Evolutionary conservation across 1,140 invertebrate species (phyloP).

Genomic region (Choristoneura fumiferana): DNA sequence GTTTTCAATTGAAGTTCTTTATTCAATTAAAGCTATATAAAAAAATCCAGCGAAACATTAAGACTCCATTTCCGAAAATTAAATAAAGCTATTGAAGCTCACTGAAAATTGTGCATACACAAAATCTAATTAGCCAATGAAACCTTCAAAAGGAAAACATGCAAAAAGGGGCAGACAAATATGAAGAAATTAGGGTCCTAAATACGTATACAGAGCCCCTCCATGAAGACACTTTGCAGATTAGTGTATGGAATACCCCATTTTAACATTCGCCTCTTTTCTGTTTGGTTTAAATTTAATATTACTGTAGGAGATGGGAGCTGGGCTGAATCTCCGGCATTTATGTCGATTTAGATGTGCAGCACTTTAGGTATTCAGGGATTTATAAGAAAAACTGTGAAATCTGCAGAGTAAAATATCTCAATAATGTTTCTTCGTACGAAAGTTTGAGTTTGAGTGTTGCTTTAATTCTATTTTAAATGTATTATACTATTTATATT

Average conservation of each 20-base stretch:
- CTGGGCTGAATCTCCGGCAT: too few species aligned
- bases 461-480: too few species aligned
- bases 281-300: constrained; percentile 7
- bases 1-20: too few species aligned
- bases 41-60: too few species aligned
- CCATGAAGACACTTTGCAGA: constrained; percentile 8
- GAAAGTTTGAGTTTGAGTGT: too few species aligned
- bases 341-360: too few species aligned
- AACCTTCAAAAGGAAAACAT: neutral
- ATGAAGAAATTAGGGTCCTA: constrained; percentile 9
- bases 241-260: constrained; percentile 12
- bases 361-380: too few species aligned
- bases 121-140: constrained; percentile 4
- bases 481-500: too few species aligned
- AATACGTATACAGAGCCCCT: neutral
- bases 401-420: too few species aligned
- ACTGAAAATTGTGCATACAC: neutral
- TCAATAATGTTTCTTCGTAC: too few species aligned
- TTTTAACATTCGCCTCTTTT: constrained; percentile 5
- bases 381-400: too few species aligned
- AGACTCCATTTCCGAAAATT: neutral
- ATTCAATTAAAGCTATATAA: too few species aligned
- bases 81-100: neutral
- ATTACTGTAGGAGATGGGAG: neutral
- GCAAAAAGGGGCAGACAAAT: neutral